Evolutionary conservation across 2,797 vertebrate species (phyloP).

Genomic region (Epinephelus awoara): DNA sequence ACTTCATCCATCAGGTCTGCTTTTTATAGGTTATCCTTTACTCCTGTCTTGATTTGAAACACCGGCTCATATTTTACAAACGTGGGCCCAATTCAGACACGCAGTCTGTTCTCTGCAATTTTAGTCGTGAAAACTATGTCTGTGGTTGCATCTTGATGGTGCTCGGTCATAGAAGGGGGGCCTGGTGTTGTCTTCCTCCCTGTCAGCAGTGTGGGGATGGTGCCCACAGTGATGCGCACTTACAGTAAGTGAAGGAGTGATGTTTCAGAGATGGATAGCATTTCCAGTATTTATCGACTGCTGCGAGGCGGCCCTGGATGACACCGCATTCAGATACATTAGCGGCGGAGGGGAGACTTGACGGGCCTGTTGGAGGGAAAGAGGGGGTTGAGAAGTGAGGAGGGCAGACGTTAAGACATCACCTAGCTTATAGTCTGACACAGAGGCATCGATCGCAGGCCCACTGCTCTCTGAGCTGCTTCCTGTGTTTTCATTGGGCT

Average conservation of each 20-base stretch:
- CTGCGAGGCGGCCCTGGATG: conserved; percentile 68
- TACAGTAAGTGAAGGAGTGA: conserved; percentile 89
- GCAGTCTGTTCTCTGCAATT: conserved; percentile 56
- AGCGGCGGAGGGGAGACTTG: conserved; percentile 70
- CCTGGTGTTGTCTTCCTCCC: conserved; percentile 78
- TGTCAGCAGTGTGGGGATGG: conserved; percentile 76
- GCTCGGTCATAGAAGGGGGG: conserved; percentile 54
- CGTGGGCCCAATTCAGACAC: conserved; percentile 43
- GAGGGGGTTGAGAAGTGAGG: conserved; percentile 60
- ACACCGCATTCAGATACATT: conserved; percentile 85
- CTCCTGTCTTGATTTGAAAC: conserved; percentile 41
- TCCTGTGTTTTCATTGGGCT: conserved; percentile 85
- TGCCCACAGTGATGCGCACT: conserved; percentile 80
- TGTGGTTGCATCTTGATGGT: conserved; percentile 66
- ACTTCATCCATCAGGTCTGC: not conserved
- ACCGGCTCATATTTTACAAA: conserved; percentile 53
- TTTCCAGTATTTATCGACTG: conserved; percentile 89
- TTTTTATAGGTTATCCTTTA: conserved; percentile 33
- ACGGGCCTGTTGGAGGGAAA: conserved; percentile 64
- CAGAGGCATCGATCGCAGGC: conserved; percentile 73
- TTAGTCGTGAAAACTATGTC: conserved; percentile 49
- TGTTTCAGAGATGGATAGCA: conserved; percentile 87
- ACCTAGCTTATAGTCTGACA: conserved; percentile 66
- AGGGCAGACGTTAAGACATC: conserved; percentile 75
- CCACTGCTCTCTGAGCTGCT: conserved; percentile 65